Evolutionary conservation across 2,888 invertebrate species (phyloP).

Genomic region (Byasa hedistus): DNA sequence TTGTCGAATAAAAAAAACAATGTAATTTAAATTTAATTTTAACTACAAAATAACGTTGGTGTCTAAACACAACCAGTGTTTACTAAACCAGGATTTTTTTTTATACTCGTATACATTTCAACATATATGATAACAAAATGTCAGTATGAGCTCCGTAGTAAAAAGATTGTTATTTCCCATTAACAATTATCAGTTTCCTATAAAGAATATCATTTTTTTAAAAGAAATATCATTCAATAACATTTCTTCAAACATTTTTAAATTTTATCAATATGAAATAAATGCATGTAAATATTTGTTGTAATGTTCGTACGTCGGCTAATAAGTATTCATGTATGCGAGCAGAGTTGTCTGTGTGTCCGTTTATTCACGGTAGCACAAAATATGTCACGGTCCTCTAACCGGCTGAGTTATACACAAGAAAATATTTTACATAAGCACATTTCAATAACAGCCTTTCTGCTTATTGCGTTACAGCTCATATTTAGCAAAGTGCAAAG

Average conservation of each 20-base stretch:
- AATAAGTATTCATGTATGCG: slow-evolving; percentile 55
- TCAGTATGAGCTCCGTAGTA: too few species aligned
- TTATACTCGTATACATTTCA: too few species aligned
- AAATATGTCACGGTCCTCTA: slow-evolving; percentile 62
- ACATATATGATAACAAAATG: too few species aligned
- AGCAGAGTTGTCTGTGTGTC: slow-evolving; percentile 52
- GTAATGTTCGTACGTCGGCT: slow-evolving; percentile 28
- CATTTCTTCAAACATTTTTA: background rate
- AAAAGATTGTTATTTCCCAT: too few species aligned
- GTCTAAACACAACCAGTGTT: too few species aligned
- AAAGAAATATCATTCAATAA: too few species aligned
- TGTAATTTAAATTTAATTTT: too few species aligned
- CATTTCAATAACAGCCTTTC: slow-evolving; percentile 4
- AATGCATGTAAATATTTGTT: slow-evolving; percentile 28
- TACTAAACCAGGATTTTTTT: too few species aligned
- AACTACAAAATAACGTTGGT: too few species aligned
- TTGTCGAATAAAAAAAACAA: too few species aligned
- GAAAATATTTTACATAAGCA: slow-evolving; percentile 11
- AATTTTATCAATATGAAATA: background rate
- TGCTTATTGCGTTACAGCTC: background rate
- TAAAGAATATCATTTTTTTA: too few species aligned
- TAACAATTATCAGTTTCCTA: too few species aligned
- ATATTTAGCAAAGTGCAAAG: slow-evolving; percentile 29
- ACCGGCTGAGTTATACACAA: slow-evolving; percentile 35
- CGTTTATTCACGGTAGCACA: slow-evolving; percentile 72